Percentiles rank a stretch among this genome's conserved stretches.
phyloP scores from a whole-genome alignment of 2,113 vertebrate genomes.

The Tupaia chinensis region DNA sequence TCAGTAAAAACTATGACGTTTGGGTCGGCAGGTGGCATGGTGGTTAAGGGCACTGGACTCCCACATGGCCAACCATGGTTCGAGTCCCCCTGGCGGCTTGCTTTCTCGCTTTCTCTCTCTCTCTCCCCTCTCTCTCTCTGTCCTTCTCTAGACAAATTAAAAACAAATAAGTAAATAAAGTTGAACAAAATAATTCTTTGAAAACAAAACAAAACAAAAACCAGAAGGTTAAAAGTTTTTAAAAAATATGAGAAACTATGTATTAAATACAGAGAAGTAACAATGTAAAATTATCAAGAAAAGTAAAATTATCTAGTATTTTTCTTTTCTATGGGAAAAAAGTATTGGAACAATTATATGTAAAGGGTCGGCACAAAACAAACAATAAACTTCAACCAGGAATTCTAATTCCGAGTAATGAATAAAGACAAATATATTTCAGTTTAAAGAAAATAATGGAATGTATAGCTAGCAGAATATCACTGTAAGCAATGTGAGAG shows the following conservation, averaged over 20 bases:
- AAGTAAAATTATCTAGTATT: not conserved
- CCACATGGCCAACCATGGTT: no score
- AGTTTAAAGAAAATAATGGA: not conserved
- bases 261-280: not conserved
- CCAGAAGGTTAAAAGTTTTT: not conserved
- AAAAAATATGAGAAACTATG: not conserved
- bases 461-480: not conserved
- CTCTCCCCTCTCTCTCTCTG: no score
- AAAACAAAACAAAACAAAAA: not conserved
- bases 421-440: not conserved
- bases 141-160: no score
- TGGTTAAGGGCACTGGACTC: no score
- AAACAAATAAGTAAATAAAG: no score
- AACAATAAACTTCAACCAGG: not conserved
- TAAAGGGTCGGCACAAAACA: not conserved
- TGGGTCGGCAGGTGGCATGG: no score
- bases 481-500: not conserved
- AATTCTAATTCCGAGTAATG: not conserved
- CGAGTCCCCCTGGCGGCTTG: no score
- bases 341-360: not conserved
- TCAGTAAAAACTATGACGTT: not conserved
- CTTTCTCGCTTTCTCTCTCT: no score
- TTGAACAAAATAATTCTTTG: no score
- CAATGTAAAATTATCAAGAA: not conserved
- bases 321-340: not conserved